phyloP scores from a whole-genome alignment of 1,140 invertebrate species.

The Dendroctonus ponderosae region DNA sequence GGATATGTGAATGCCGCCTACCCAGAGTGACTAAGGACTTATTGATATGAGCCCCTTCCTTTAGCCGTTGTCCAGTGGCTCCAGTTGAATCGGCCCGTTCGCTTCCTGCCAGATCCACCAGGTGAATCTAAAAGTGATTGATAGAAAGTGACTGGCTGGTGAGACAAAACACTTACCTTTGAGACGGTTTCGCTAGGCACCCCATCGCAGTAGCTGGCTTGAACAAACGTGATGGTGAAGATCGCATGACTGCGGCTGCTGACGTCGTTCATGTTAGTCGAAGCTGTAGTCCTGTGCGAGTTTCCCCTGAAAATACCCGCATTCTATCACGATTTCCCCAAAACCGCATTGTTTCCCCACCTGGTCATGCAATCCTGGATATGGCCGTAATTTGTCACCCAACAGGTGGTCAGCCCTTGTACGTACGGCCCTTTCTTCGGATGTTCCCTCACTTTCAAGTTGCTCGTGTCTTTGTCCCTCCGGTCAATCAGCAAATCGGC shows the following conservation, averaged over 20 bases:
- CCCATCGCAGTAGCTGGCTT: slow-evolving; percentile 65
- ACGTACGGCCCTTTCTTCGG: slow-evolving; percentile 85
- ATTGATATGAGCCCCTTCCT: slow-evolving; percentile 81
- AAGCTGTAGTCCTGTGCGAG: slow-evolving; percentile 66
- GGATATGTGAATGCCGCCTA: slow-evolving; percentile 49
- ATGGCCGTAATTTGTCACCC: slow-evolving; percentile 83
- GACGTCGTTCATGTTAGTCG: slow-evolving; percentile 51
- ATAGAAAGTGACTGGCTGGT: neutral
- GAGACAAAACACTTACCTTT: slow-evolving; percentile 57
- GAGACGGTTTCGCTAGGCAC: slow-evolving; percentile 85
- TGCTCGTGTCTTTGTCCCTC: slow-evolving; percentile 36
- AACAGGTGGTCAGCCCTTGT: slow-evolving; percentile 80
- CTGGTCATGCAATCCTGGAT: slow-evolving; percentile 65
- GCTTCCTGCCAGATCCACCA: slow-evolving; percentile 68
- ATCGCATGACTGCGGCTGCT: slow-evolving; percentile 68
- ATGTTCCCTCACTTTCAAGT: slow-evolving; percentile 79
- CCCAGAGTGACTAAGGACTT: slow-evolving; percentile 76
- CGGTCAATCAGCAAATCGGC: slow-evolving; percentile 66
- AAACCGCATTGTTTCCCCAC: slow-evolving; percentile 21
- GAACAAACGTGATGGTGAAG: slow-evolving; percentile 67
- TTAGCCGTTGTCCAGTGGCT: slow-evolving; percentile 53
- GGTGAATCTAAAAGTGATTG: slow-evolving; percentile 56
- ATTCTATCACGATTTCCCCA: neutral
- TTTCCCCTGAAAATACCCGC: slow-evolving; percentile 64
- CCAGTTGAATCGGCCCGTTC: slow-evolving; percentile 44